A percentile compares a stretch with the other conserved stretches of the same genome.
Conservation (phyloP, 1,140 invertebrate species). For the Heliconius nattereri region DNA sequence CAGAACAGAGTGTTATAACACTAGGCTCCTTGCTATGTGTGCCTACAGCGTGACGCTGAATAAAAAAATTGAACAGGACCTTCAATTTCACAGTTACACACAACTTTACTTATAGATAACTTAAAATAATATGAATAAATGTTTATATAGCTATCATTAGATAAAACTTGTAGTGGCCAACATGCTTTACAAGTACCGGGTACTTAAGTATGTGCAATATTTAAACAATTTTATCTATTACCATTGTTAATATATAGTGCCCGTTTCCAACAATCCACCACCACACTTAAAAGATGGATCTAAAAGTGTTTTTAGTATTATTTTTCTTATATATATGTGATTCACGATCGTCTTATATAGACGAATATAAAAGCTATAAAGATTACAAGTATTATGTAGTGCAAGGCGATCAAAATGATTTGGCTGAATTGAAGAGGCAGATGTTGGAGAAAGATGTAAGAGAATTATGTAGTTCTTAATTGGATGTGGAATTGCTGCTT, state of each 20-base stretch:
- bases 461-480: background rate
- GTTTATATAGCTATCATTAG: too few relatives aligned
- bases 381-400: constrained; percentile 53
- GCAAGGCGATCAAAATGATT: constrained; percentile 27
- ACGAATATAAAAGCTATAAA: constrained; percentile 48
- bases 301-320: background rate
- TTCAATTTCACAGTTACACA: too few relatives aligned
- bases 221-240: constrained; percentile 29
- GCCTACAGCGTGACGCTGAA: too few relatives aligned
- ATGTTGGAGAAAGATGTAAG: constrained; percentile 50
- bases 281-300: background rate
- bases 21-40: too few relatives aligned
- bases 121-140: too few relatives aligned
- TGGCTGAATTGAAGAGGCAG: constrained; percentile 38
- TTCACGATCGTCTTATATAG: background rate
- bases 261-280: background rate
- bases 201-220: constrained; percentile 16
- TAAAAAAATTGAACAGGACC: too few relatives aligned
- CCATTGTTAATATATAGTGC: constrained; percentile 17
- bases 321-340: background rate
- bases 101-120: too few relatives aligned
- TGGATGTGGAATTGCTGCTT: too few relatives aligned
- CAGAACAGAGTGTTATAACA: too few relatives aligned
- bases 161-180: background rate
- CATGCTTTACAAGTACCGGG: background rate